Conservation (phyloP, 2,888 invertebrate genomes). For the Adineta ricciae region DNA sequence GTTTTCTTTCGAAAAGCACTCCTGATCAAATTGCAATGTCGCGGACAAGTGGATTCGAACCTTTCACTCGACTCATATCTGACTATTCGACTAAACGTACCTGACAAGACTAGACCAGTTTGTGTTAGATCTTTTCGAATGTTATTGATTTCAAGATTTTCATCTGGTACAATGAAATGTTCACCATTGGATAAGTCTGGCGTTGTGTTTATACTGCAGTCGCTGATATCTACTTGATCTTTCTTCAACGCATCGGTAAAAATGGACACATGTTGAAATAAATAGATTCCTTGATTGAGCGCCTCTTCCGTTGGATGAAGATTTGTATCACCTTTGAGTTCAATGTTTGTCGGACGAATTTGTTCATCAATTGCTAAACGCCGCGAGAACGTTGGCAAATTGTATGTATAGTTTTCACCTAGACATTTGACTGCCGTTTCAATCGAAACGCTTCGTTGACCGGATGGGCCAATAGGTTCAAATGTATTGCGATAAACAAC, state of each 20-base stretch:
- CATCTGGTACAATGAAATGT: not conserved
- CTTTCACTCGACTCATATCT: not conserved
- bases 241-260: not conserved
- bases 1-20: not conserved
- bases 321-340: not conserved
- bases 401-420: not conserved
- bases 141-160: not conserved
- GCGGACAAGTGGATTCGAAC: not conserved
- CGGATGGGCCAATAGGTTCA: not conserved
- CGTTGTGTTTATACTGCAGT: not conserved
- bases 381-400: not conserved
- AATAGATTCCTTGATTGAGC: not conserved
- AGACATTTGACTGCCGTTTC: not conserved
- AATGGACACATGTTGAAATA: not conserved
- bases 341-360: not conserved
- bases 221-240: not conserved
- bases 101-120: not conserved
- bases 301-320: not conserved
- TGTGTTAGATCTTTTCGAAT: not conserved
- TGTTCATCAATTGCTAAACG: not conserved
- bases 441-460: not conserved
- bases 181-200: not conserved
- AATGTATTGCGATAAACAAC: slow-evolving; percentile 8
- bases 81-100: not conserved
- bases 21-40: slow-evolving; percentile 9